Conservation (phyloP, 2,113 vertebrate species). For the Rhodinocichla rosea region DNA sequence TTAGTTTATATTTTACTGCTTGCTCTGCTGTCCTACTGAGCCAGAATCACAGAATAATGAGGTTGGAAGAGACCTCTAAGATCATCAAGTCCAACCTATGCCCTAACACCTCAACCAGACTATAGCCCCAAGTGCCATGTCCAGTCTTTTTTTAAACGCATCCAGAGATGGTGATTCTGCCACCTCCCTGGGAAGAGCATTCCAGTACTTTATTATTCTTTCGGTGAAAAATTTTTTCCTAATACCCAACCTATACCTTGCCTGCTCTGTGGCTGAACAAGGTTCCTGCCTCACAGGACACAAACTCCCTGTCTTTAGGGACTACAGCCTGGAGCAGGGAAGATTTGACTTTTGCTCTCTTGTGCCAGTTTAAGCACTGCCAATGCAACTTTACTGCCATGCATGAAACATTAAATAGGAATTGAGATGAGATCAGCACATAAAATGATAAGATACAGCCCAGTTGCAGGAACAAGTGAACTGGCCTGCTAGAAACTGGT, state of each 20-base stretch:
- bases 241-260: too few species aligned
- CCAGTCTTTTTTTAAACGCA: too few species aligned
- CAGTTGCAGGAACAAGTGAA: neutral
- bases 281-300: neutral
- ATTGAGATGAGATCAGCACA: fast-evolving
- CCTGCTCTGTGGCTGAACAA: neutral
- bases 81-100: too few species aligned
- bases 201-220: too few species aligned
- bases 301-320: neutral
- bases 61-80: too few species aligned
- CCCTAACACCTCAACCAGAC: too few species aligned
- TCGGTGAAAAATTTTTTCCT: too few species aligned
- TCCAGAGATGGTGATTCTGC: too few species aligned
- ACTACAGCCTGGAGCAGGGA: neutral
- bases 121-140: too few species aligned
- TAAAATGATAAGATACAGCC: neutral
- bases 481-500: neutral
- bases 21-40: neutral
- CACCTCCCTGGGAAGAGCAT: too few species aligned
- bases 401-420: neutral
- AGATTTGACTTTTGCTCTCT: neutral
- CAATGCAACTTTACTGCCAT: fast-evolving
- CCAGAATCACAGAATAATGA: neutral
- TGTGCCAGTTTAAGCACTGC: neutral
- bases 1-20: neutral